Conservation (phyloP, 2,113 vertebrate genomes). For the Chloropsis cyanopogon region DNA sequence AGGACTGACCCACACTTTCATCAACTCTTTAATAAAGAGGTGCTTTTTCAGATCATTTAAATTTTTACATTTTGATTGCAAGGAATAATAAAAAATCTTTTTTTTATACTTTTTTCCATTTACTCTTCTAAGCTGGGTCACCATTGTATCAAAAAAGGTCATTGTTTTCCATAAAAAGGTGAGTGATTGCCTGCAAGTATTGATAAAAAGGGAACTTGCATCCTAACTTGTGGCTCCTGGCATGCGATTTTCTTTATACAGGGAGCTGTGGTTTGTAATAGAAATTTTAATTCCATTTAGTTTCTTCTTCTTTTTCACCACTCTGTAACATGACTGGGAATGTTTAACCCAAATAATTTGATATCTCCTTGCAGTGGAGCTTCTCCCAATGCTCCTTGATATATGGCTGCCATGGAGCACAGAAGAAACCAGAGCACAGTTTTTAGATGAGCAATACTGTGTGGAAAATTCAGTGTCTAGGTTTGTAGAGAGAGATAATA, state of each 20-base stretch:
- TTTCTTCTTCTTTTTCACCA: not conserved
- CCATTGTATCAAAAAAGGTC: not conserved
- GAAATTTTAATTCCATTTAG: not conserved
- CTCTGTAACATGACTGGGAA: not conserved
- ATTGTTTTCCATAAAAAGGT: slow-evolving; percentile 23
- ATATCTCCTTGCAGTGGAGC: not conserved
- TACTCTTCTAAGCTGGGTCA: slow-evolving; percentile 1
- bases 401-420: not conserved
- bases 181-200: not conserved
- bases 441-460: not conserved
- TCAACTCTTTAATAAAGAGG: slow-evolving; percentile 66
- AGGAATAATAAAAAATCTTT: not conserved
- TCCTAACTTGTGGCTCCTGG: not conserved
- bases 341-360: not conserved
- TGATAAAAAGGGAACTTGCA: not conserved
- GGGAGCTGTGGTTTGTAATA: not conserved
- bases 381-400: not conserved
- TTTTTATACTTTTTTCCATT: not conserved
- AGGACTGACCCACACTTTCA: slow-evolving; percentile 67
- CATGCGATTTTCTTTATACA: not conserved
- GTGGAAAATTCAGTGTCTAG: not conserved
- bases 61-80: slow-evolving; percentile 57
- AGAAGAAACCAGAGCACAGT: not conserved
- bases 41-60: slow-evolving; percentile 45
- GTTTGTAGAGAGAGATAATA: not conserved